Base-by-base conservation (phyloP, 2,888 invertebrate genomes). In the Lydus trimaculatus region DNA sequence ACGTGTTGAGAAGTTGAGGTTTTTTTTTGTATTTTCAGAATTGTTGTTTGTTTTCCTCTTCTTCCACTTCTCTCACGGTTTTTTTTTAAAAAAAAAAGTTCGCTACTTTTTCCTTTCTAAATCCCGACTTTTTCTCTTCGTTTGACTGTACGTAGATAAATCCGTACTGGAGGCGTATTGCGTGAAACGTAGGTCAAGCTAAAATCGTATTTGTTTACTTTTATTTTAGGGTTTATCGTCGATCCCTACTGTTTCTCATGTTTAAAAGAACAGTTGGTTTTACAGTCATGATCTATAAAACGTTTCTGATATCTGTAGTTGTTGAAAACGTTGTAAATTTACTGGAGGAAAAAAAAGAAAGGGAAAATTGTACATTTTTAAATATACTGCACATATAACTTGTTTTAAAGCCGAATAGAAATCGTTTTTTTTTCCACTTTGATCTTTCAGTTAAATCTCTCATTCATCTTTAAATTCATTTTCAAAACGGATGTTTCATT, bases 201-300 rank as follows among this genome's bases (percentile, higher is more conserved):
- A 48, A 48, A 48, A 48, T 20, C 48, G 48, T 48, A 48, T 48
- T 48, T 48, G 48, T 48, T 48, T 48, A 9, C 48, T 48, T 48
- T 48, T 48, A 48, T 48, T 48, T 48, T 17, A 20, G 20, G 48
- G 20, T 17, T 48, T 48, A 20, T 20, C 11, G 48, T 48, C 43
- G 43, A 23, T 48, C 48, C 11, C 8, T 2, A 20, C 20, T 17
- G 48, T 48, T 48, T 48, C 48, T 17, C 48, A 48, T 48, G 48
- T 48, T 48, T 48, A 20, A 48, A 48, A 48, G 48, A 48, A 20
- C 48, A 48, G 20, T 48, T 20, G 20, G 43, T 43, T 17, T 17
- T 20, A 1, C 48, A 17, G 48, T 20, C 48, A 20, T 48, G 20
- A 48, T 48, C 48, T 39, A n/a, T 43, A 11, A 48, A 48, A 48